Evolutionary conservation across 1,140 invertebrate genomes (phyloP), one percentile per base, ranked within the genome.

Genomic region (Hydropsyche tenuis): DNA sequence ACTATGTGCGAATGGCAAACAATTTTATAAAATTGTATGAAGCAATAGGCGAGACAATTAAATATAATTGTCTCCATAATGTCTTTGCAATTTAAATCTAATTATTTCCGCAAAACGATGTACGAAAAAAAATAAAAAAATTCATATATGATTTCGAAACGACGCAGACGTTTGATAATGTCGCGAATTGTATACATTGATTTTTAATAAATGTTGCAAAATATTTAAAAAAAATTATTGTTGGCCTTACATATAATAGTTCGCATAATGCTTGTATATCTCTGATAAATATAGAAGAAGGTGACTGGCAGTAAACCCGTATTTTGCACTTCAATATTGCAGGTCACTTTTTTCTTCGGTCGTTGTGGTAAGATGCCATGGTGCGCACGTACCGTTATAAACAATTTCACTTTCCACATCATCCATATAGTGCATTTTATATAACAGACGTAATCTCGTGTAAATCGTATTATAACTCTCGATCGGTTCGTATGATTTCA

Each of bases 291-390:
- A 23, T 22, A 60, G 22, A 60, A 22, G 56, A 60, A 22, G 56
- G 56, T 60, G 56, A 27, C 56, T 27, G 56, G 11, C 2, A 23
- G 7, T 60, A 43, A 65, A 65, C 63, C 63, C 43, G 63, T 65
- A 65, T 65, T 65, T 65, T 65, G 63, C 63, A 65, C 63, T 43
- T 65, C 27, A 16, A 65, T 65, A 2, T 65, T 43, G n/a, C 30
- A 23, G 63, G 63, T 65, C 63, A 65, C 30, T 43, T 65, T 65
- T 65, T 65, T 65, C 18, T 16, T 7, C 5, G 7, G 3, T 3
- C 30, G 23, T 63, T 42, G 22, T 20, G 5, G 14, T 12, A 25
- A 60, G 56, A 60, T 60, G 14, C 1, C 22, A 60, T 60, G 9
- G 23, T 12, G 25, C 56, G 22, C 2, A 9, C 30, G 30, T 37